Evolutionary conservation across 2,113 vertebrate species (phyloP), one percentile per base, ranked within the genome.

Genomic region (Pterocles gutturalis): DNA sequence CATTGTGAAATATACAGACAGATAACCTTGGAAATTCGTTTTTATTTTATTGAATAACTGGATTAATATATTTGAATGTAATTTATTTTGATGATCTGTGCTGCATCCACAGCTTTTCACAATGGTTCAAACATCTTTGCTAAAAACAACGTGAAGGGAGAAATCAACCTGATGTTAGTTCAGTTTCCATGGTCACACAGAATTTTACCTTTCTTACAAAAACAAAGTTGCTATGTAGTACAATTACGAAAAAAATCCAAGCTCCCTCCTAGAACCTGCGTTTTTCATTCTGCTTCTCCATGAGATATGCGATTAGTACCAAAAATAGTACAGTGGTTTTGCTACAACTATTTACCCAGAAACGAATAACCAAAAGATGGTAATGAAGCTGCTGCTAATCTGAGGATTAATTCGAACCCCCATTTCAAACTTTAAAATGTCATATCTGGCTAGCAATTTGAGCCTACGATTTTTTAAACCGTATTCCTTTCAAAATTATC

Each of bases 331-430:
- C 22, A 24, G 15, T 45, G 55, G 5, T 21, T 96, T 61, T 91
- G 31, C 25, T 67, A 71, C 34, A 36, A 6, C 18, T 78, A 19
- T 54, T 85, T 49, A 82, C 4, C 18, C 31, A 67, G 43, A 83
- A 75, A 54, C 0, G 0, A 92, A 62, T 28, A 49, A 49, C 12
- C 38, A 69, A 61, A 54, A 28, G 4, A 64, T 25, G 4, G 4
- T 7, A 72, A 79, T 2, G 2, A 54, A 81, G 7, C 28, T 54
- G 29, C 20, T 87, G 38, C 43, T 79, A 31, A 58, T 36, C 33
- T 31, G 22, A 14, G 19, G n/a, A 24, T 58, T 53, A 33, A 60
- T 58, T 10, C 45, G 36, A 54, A 43, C 7, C 5, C 13, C 17
- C 20, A 33, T 11, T 41, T 75, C 29, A 66, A 70, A 79, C 2